Conservation (phyloP, 2,797 vertebrate genomes). For the Zalophus californianus region DNA sequence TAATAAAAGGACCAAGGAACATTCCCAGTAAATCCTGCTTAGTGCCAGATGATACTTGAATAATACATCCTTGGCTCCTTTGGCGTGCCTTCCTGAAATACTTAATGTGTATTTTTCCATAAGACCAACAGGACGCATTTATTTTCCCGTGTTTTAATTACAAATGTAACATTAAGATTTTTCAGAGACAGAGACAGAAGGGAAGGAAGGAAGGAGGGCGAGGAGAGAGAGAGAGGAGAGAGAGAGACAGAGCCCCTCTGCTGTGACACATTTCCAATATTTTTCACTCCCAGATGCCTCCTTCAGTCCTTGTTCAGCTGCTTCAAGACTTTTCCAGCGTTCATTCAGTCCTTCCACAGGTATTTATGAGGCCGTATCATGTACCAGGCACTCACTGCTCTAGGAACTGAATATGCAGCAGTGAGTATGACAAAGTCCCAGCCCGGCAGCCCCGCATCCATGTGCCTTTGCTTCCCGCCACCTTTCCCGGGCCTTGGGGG, state of each 20-base stretch:
- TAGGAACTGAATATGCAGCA: background rate
- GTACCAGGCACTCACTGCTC: background rate
- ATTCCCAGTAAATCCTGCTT: slow-evolving; percentile 69
- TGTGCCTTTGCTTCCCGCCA: background rate
- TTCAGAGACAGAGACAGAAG: background rate
- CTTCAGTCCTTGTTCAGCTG: background rate
- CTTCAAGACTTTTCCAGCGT: slow-evolving; percentile 10
- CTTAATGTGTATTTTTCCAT: slow-evolving; percentile 18
- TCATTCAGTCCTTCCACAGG: background rate
- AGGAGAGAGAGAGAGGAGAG: background rate
- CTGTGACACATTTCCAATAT: background rate
- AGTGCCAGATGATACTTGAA: slow-evolving; percentile 68
- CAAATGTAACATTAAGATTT: background rate
- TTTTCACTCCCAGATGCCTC: background rate
- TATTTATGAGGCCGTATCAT: background rate
- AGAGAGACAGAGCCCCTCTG: background rate
- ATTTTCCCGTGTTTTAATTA: slow-evolving; percentile 1
- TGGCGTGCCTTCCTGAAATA: slow-evolving; percentile 42
- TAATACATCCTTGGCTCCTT: slow-evolving; percentile 58
- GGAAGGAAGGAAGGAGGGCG: background rate
- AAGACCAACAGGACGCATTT: slow-evolving; percentile 2
- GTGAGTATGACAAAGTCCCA: background rate
- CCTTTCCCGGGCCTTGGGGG: background rate
- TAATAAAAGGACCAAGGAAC: slow-evolving; percentile 60
- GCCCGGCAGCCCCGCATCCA: background rate